Evolutionary conservation across 2,888 invertebrate species (phyloP), one percentile per base, ranked within the genome.

Genomic region (Xylota segnis): DNA sequence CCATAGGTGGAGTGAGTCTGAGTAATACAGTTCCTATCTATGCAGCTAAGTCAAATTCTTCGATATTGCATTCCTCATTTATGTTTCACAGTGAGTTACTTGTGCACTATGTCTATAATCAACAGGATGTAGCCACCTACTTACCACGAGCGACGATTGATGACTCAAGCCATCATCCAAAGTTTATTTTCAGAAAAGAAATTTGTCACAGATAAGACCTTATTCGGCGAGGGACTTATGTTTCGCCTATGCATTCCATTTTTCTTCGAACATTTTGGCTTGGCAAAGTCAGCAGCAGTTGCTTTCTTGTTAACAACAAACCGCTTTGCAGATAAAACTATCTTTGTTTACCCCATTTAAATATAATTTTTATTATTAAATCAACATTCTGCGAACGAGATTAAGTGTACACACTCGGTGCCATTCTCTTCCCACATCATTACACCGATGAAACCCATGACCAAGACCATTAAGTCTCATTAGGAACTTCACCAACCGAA

Each of bases 391-490:
- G 43, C 16, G 12, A 59, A 54, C 14, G 18, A 52, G 75, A 82
- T 70, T 56, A 75, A 23, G 23, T 61, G 68, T 63, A 43, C 45
- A 7, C 29, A 54, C 45, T 29, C n/a, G 23, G 12, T 7, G 40
- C 29, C 37, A 14, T 58, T 27, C 75, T 75, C 68, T 63, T 82
- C 81, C 68, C 81, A 82, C 81, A 63, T 52, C 23, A 54, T 37
- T 34, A 65, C 40, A 40, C 29, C 37, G 63, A 16, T 54, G 37
- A 68, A 68, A 9, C 54, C 23, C 27, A 14, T 59, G 27, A 71
- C 34, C 58, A 37, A 34, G 71, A 52, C 76, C 72, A 82, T 86
- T 77, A 72, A 66, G 71, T 47, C 43, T 76, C 68, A 86, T 86
- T 86, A 86, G 63, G 59, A 32, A 58, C 56, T 76, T 50, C 61